Evolutionary conservation across 2,113 vertebrate species (phyloP).

Genomic region (Brevimyrus niger): DNA sequence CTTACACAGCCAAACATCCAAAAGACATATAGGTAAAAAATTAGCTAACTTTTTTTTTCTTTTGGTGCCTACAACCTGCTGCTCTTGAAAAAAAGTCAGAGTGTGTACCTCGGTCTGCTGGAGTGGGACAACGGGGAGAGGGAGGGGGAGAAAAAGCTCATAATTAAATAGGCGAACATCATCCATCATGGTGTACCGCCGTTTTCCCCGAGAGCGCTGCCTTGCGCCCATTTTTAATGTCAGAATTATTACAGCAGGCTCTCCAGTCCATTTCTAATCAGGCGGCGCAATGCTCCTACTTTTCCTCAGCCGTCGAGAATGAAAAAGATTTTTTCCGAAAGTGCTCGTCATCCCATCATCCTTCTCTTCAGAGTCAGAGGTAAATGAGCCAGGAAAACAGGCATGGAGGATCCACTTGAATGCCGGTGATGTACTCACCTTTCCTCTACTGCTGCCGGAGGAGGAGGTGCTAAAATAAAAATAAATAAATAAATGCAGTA

Average conservation of each 20-base stretch:
- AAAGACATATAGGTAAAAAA: not conserved
- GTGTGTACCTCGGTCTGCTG: not conserved
- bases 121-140: not conserved
- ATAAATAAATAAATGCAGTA: conserved; percentile 34
- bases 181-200: not conserved
- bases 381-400: conserved; percentile 38
- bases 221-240: conserved; percentile 9
- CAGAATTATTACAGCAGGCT: not conserved
- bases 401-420: conserved; percentile 31
- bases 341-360: conserved; percentile 27
- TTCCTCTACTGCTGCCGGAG: not conserved
- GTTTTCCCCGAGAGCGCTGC: not conserved
- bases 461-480: conserved; percentile 19
- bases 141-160: not conserved
- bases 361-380: conserved; percentile 32
- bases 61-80: not conserved
- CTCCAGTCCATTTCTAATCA: conserved; percentile 9
- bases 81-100: not conserved
- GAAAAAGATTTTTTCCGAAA: conserved; percentile 5
- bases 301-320: not conserved
- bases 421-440: conserved; percentile 21
- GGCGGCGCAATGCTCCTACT: not conserved
- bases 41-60: not conserved
- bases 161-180: conserved; percentile 8
- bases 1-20: not conserved